Base-by-base conservation (phyloP, 2,113 vertebrate genomes). In the Labeo catla region DNA sequence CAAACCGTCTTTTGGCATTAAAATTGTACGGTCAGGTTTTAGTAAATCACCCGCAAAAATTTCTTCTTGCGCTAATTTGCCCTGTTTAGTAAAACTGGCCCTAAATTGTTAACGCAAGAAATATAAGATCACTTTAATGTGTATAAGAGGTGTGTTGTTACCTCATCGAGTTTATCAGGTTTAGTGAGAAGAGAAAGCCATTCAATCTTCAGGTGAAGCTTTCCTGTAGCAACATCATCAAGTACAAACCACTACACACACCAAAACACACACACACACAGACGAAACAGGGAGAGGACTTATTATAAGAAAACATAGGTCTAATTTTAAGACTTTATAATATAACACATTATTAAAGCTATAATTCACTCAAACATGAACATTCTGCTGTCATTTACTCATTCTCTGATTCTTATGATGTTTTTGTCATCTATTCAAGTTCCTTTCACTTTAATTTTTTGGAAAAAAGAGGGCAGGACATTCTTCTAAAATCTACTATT, bases 141-240 rank as follows among this genome's bases (percentile, higher is more conserved):
- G 50, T 54, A 4, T 61, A 59, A 19, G 28, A 36, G 23, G 2
- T 4, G n/a, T 61, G 28, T 61, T 78, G 57, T 19, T 92, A 99
- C 98, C 98, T 98, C 92, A 87, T 97, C 95, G 4, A 99, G 95
- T 86, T 94, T 95, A 9, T 97, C 95, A 2, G 96, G 94, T 1
- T 93, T 93, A 50, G 96, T 83, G 91, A 95, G 92, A 89, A 96
- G 93, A 66, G 96, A 95, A 50, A 99, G 94, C 95, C 97, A 99
- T 91, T 99, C 97, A 73, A 99, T 93, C 84, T 94, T 98, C 88
- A 99, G 91, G 90, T 98, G 98, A 9, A 99, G 91, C 92, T 97
- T 98, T 86, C 98, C 98, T 59, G 92, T 92, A 11, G 93, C 76
- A 39, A 97, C 96, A 4, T 97, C 96, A 4, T 99, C 97, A 93